Percentiles rank a stretch among this genome's conserved stretches.
phyloP scores from a whole-genome alignment of 2,797 vertebrate genomes.

The Ptychobarbus kaznakovi region DNA sequence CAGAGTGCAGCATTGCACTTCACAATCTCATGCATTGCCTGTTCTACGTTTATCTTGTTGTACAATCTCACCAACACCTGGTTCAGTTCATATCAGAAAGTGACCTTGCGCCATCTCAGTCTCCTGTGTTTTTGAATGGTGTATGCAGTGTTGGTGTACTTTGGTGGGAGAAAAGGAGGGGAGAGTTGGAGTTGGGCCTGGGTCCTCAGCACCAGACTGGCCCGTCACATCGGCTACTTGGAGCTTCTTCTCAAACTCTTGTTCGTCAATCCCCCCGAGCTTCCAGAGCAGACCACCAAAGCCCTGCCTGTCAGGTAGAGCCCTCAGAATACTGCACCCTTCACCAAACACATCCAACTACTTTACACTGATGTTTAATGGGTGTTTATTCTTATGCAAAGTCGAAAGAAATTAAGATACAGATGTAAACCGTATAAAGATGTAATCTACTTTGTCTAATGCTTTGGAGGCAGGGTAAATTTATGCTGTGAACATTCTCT shows the following conservation, averaged over 20 bases:
- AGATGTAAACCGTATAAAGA: neutral
- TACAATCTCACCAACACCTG: neutral
- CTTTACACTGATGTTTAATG: neutral
- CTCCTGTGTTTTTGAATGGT: conserved; percentile 3
- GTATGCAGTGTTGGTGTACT: conserved; percentile 90
- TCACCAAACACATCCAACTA: neutral
- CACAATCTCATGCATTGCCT: neutral
- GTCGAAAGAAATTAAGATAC: too few species aligned
- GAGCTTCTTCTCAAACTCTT: conserved; percentile 95
- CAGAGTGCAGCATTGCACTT: conserved; percentile 65
- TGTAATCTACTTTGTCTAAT: neutral
- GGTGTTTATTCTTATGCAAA: neutral
- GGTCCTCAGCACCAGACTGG: conserved; percentile 91
- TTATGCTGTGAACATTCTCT: neutral
- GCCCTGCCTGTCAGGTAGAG: conserved; percentile 94
- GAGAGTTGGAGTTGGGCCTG: conserved; percentile 98
- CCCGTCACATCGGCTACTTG: conserved; percentile 93
- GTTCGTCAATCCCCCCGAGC: conserved; percentile 96
- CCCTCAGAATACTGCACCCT: neutral
- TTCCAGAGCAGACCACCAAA: conserved; percentile 97
- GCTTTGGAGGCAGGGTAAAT: neutral
- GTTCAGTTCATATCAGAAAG: neutral
- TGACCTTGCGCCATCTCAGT: neutral
- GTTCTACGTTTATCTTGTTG: neutral
- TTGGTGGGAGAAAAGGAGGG: conserved; percentile 93